Evolutionary conservation across 2,888 invertebrate genomes (phyloP).

Genomic region (Eremobia ochroleuca): DNA sequence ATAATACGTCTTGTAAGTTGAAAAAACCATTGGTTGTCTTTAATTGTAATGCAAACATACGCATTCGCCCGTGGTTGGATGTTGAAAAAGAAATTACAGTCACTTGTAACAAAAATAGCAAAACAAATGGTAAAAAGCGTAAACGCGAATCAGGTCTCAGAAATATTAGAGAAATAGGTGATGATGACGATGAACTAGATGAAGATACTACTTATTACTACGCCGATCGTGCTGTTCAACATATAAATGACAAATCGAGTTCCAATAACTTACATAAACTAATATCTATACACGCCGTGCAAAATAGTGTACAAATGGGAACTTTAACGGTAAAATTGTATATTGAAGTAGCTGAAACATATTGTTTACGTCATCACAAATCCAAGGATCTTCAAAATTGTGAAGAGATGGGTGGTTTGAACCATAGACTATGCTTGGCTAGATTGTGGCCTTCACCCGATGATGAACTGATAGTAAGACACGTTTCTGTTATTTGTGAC

Average conservation of each 20-base stretch:
- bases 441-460: slow-evolving; percentile 81
- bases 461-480: slow-evolving; percentile 78
- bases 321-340: slow-evolving; percentile 79
- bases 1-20: slow-evolving; percentile 64
- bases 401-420: slow-evolving; percentile 81
- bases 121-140: slow-evolving; percentile 15
- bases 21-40: slow-evolving; percentile 62
- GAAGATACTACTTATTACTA: slow-evolving; percentile 81
- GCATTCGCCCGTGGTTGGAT: slow-evolving; percentile 5
- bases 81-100: slow-evolving; percentile 58
- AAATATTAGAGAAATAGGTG: slow-evolving; percentile 71
- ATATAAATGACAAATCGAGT: slow-evolving; percentile 74
- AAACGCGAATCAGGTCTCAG: slow-evolving; percentile 47
- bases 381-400: slow-evolving; percentile 73
- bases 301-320: slow-evolving; percentile 77
- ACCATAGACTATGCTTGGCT: slow-evolving; percentile 80
- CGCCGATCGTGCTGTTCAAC: slow-evolving; percentile 78
- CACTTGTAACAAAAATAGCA: slow-evolving; percentile 43
- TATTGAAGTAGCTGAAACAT: slow-evolving; percentile 82
- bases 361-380: slow-evolving; percentile 76
- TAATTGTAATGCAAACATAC: slow-evolving; percentile 63
- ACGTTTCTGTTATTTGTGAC: slow-evolving; percentile 79
- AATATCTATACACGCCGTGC: slow-evolving; percentile 77
- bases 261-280: slow-evolving; percentile 82
- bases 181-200: slow-evolving; percentile 78